Percentiles rank a stretch among this genome's conserved stretches.
phyloP scores from a whole-genome alignment of 2,888 invertebrate species.

The Zygogramma bicolorata region DNA sequence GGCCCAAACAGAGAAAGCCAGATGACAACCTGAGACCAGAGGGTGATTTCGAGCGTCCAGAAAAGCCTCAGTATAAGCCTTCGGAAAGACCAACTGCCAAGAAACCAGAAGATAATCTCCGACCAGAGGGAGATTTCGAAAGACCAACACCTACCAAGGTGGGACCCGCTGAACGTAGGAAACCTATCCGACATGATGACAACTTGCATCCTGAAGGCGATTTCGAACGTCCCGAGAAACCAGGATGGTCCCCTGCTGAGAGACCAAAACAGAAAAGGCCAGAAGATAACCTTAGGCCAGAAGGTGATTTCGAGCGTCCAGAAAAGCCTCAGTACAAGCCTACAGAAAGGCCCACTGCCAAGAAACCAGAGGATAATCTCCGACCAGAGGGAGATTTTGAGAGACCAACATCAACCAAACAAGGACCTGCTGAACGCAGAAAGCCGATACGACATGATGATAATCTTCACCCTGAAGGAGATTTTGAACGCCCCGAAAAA shows the following conservation, averaged over 20 bases:
- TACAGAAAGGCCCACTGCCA: conserved; percentile 69
- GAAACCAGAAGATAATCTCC: conserved; percentile 68
- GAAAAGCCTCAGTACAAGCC: conserved; percentile 64
- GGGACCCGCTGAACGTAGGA: conserved; percentile 59
- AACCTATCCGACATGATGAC: conserved; percentile 61
- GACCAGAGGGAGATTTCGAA: conserved; percentile 67
- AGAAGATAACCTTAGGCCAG: conserved; percentile 75
- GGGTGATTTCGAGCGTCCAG: conserved; percentile 70
- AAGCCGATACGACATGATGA: conserved; percentile 70
- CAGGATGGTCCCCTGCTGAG: conserved; percentile 61
- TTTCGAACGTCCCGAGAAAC: conserved; percentile 57
- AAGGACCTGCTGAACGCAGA: conserved; percentile 65
- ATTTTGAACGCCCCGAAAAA: conserved; percentile 68
- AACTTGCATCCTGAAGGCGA: conserved; percentile 61
- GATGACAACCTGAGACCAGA: conserved; percentile 71
- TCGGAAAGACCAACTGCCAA: conserved; percentile 68
- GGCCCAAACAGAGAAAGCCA: conserved; percentile 66
- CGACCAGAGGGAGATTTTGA: conserved; percentile 68
- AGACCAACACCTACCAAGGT: conserved; percentile 62
- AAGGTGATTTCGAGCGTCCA: conserved; percentile 71
- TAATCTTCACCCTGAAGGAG: conserved; percentile 74
- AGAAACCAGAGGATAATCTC: conserved; percentile 70
- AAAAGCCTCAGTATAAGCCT: conserved; percentile 63
- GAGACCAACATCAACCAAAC: conserved; percentile 62
- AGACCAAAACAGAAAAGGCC: conserved; percentile 61